phyloP scores from a whole-genome alignment of 92 coral and sea anemone genomes.

The Epizoanthus scotinus region DNA sequence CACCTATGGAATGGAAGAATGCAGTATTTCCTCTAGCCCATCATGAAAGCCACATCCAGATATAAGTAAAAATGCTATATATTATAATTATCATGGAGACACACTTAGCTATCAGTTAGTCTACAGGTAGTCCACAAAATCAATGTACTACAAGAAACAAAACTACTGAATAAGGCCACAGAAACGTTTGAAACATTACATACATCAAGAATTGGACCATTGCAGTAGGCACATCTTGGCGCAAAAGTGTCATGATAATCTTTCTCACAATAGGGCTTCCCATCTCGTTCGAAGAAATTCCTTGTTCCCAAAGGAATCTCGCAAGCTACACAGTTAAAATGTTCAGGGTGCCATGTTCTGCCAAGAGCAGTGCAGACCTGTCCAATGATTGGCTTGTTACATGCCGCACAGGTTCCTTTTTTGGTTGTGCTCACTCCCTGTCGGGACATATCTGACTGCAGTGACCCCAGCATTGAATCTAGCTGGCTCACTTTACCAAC shows the following conservation, averaged over 20 bases:
- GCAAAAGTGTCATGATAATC: conserved; percentile 98
- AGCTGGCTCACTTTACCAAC: conserved; percentile 96
- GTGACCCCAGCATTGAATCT: conserved; percentile 95
- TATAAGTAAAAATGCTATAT: too few relatives aligned
- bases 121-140: too few relatives aligned
- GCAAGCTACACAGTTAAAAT: conserved; percentile 95
- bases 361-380: conserved; percentile 99
- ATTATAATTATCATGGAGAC: too few relatives aligned
- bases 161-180: neutral
- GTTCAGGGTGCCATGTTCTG: conserved; percentile 99
- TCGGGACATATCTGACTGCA: conserved; percentile 95
- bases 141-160: neutral
- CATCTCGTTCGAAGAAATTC: conserved; percentile 98
- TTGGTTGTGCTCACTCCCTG: conserved; percentile 99
- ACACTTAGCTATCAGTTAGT: too few relatives aligned
- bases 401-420: conserved; percentile 95
- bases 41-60: too few relatives aligned
- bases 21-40: too few relatives aligned
- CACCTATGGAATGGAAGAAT: too few relatives aligned
- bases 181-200: conserved; percentile 26
- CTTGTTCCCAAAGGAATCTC: conserved; percentile 91
- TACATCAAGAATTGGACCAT: conserved; percentile 97
- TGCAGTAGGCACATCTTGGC: conserved; percentile 97
- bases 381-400: conserved; percentile 97
- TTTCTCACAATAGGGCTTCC: conserved; percentile 94